Conservation (phyloP, 2,888 invertebrate genomes). For the Chaetogeoica ovagalla region DNA sequence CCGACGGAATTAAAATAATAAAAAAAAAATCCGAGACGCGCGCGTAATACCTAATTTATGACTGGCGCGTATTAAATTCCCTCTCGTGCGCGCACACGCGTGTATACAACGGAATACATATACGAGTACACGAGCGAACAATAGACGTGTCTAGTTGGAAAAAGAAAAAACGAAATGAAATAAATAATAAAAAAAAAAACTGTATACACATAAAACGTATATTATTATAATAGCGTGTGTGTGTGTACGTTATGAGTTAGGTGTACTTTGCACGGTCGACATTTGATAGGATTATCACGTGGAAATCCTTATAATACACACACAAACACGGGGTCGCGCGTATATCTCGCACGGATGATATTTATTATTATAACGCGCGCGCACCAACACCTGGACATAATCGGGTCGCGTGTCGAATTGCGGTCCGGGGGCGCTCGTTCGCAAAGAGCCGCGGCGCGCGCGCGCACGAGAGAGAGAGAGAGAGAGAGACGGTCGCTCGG, state of each 20-base stretch:
- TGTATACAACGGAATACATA: too few species aligned
- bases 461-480: too few species aligned
- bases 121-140: neutral
- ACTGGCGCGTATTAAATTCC: too few species aligned
- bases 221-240: too few species aligned
- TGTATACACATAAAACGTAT: neutral
- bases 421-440: neutral
- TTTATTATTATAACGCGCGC: neutral
- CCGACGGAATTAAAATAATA: too few species aligned
- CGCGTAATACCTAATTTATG: too few species aligned
- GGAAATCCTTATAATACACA: constrained; percentile 36
- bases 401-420: constrained; percentile 52
- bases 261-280: constrained; percentile 44
- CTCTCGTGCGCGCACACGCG: too few species aligned
- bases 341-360: too few species aligned
- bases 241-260: too few species aligned
- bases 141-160: neutral
- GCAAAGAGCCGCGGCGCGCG: neutral
- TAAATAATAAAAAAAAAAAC: constrained; percentile 2
- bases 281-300: constrained; percentile 47
- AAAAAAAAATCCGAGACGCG: too few species aligned
- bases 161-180: too few species aligned
- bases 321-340: neutral
- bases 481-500: neutral
- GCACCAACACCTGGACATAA: constrained; percentile 48